Conservation (phyloP, 2,113 vertebrate genomes). For the Eulemur rufifrons region DNA sequence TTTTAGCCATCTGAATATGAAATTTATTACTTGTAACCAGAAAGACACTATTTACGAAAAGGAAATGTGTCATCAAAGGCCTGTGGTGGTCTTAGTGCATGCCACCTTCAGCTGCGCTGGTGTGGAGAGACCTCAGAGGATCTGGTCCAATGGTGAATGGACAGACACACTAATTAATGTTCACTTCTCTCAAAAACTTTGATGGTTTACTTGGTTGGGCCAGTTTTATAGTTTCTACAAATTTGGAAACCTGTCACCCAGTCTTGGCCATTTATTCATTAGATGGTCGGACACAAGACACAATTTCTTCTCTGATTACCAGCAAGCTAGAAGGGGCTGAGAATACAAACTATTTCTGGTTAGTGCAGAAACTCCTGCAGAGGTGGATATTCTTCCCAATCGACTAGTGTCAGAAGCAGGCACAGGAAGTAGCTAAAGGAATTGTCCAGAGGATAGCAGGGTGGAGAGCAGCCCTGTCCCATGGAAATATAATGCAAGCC, state of each 20-base stretch:
- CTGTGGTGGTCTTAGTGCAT: neutral
- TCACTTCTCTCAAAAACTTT: neutral
- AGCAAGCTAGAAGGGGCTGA: neutral
- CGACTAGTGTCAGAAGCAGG: neutral
- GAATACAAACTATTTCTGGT: neutral
- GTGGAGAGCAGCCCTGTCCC: neutral
- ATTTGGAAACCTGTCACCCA: neutral
- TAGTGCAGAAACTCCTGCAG: neutral
- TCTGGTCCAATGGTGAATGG: neutral
- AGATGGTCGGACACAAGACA: neutral
- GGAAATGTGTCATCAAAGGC: neutral
- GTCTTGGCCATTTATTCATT: neutral
- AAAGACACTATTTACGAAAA: neutral
- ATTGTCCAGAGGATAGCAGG: neutral
- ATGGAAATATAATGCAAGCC: neutral
- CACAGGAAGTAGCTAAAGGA: neutral
- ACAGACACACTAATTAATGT: neutral
- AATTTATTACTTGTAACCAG: neutral
- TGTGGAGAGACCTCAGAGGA: neutral
- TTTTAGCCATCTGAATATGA: neutral
- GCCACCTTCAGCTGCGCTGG: accelerated
- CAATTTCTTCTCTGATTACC: neutral
- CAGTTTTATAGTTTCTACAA: neutral
- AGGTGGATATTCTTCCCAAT: neutral
- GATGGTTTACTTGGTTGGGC: neutral